phyloP scores from a whole-genome alignment of 2,888 invertebrate genomes.

The Notodonta ziczac region DNA sequence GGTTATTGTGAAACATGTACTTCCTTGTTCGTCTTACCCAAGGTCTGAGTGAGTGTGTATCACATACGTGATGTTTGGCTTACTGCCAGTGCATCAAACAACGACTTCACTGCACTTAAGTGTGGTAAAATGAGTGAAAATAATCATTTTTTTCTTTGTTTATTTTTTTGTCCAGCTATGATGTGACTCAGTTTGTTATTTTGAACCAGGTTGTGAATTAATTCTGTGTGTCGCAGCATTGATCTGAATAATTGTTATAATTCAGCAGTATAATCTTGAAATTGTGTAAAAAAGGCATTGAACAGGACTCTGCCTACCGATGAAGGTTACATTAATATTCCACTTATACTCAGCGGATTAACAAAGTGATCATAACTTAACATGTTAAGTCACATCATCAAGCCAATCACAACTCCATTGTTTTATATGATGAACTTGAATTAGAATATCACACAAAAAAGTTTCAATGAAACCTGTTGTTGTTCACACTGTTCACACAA shows the following conservation, averaged over 20 bases:
- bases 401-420: no score
- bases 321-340: neutral
- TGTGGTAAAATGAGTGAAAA: slow-evolving; percentile 45
- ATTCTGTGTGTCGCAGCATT: neutral
- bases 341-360: neutral
- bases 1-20: slow-evolving; percentile 37
- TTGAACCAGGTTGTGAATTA: slow-evolving; percentile 8
- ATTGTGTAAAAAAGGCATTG: neutral
- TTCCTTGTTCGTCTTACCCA: slow-evolving; percentile 53
- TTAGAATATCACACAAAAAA: no score
- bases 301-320: neutral
- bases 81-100: slow-evolving; percentile 59
- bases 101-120: slow-evolving; percentile 37
- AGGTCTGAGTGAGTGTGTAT: slow-evolving; percentile 44
- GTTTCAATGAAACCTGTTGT: no score
- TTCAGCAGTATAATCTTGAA: neutral
- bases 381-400: no score
- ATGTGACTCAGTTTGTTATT: slow-evolving; percentile 37
- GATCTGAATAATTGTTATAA: neutral
- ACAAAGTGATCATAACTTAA: no score
- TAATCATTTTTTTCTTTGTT: slow-evolving; percentile 41
- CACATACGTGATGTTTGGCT: slow-evolving; percentile 53
- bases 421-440: no score
- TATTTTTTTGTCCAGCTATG: slow-evolving; percentile 38
- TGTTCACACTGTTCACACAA: no score